These are phyloP conservation scores for Ataeniobius toweri DNA, from an alignment of 2,797 vertebrate genomes.

Conservation along the genomic window DNA sequence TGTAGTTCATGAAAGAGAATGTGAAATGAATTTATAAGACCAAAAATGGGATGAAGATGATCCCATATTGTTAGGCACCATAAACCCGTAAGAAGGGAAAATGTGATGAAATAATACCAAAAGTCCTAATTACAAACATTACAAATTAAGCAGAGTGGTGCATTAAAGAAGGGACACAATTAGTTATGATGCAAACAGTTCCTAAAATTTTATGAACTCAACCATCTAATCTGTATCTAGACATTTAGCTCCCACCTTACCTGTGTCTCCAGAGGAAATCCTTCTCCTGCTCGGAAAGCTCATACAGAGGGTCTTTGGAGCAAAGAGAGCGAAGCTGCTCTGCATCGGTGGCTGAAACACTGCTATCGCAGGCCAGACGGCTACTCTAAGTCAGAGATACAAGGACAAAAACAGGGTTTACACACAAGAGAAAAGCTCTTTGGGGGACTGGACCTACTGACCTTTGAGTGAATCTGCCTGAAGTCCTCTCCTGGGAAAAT, in stretches of 20 bases:
- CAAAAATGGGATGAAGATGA: neutral
- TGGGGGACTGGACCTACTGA: too few species aligned
- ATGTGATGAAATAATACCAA: neutral
- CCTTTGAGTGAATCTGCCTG: too few species aligned
- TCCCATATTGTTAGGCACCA: neutral
- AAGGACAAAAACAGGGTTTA: neutral
- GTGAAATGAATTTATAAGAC: neutral
- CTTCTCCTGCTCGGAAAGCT: slow-evolving; percentile 79
- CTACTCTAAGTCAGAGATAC: slow-evolving; percentile 57
- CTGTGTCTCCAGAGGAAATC: slow-evolving; percentile 81
- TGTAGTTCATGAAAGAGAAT: neutral
- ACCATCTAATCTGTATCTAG: neutral
- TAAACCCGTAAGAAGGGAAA: neutral
- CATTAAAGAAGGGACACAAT: neutral
- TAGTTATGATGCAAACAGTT: neutral
- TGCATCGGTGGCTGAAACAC: slow-evolving; percentile 62
- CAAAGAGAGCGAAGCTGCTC: slow-evolving; percentile 72
- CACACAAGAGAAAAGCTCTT: neutral
- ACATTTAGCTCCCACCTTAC: slow-evolving; percentile 11
- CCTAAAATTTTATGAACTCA: neutral
- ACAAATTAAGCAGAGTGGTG: neutral
- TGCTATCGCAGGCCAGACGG: slow-evolving; percentile 73
- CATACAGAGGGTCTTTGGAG: slow-evolving; percentile 76
- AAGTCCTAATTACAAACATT: neutral
- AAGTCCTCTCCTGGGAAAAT: too few species aligned